Evolutionary conservation across 2,797 vertebrate species (phyloP).

Genomic region (Taenioides sp.): DNA sequence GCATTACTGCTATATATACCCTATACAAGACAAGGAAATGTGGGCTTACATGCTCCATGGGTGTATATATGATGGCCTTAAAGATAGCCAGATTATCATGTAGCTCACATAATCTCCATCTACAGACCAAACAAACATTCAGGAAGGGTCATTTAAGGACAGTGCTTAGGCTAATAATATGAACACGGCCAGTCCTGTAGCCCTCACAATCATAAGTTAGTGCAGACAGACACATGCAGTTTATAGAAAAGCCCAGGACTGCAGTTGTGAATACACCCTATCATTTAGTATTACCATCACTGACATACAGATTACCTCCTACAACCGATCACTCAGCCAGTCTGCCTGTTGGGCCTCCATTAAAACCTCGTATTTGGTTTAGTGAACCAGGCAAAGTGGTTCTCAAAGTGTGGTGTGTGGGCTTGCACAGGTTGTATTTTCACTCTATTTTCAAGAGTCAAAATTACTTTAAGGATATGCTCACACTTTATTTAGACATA

Average conservation of each 20-base stretch:
- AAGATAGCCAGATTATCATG: neutral
- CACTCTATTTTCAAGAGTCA: neutral
- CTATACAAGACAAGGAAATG: conserved; percentile 9
- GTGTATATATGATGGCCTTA: neutral
- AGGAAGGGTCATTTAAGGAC: conserved; percentile 11
- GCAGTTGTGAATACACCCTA: conserved; percentile 40
- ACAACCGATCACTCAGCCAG: conserved; percentile 32
- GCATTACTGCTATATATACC: conserved; percentile 14
- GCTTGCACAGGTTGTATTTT: neutral
- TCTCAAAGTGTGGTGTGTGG: neutral
- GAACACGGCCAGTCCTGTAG: neutral
- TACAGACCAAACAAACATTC: conserved; percentile 8
- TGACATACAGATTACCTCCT: conserved; percentile 43
- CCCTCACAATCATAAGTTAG: conserved; percentile 22
- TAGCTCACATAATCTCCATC: neutral
- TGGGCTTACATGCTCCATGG: conserved; percentile 7
- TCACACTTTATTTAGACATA: neutral
- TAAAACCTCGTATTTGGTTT: conserved; percentile 18
- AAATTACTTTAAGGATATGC: neutral
- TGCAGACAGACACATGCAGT: conserved; percentile 26
- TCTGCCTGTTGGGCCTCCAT: conserved; percentile 32
- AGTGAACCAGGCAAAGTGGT: conserved; percentile 12
- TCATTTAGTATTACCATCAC: conserved; percentile 57
- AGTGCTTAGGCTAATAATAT: conserved; percentile 7
- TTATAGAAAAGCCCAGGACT: conserved; percentile 24